Conservation (phyloP, 2,888 invertebrate species). For the Dicyrtomina minuta region DNA sequence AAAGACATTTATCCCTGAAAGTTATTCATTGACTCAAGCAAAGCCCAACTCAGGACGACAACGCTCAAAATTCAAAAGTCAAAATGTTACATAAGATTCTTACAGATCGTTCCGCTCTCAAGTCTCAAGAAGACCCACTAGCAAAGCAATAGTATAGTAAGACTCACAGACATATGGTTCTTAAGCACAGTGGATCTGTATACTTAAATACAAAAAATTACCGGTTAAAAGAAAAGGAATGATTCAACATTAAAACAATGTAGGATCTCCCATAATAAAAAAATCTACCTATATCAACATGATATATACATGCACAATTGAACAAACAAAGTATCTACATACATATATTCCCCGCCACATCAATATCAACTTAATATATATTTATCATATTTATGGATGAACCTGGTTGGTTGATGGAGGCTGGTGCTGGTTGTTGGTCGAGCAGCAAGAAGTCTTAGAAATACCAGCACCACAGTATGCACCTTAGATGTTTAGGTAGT, state of each 20-base stretch:
- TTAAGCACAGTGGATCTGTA: background rate
- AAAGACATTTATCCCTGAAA: too few relatives aligned
- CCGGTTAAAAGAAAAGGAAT: background rate
- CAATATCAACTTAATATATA: constrained; percentile 8
- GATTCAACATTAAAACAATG: background rate
- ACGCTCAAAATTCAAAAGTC: too few relatives aligned
- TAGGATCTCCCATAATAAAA: too few relatives aligned
- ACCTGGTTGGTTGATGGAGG: background rate
- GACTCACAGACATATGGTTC: background rate
- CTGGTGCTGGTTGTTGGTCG: background rate
- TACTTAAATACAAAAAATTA: background rate
- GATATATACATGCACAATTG: too few relatives aligned
- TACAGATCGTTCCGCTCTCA: too few relatives aligned
- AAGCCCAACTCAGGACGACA: background rate
- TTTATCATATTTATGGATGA: constrained; percentile 23
- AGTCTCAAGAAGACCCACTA: too few relatives aligned
- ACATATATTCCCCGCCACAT: background rate
- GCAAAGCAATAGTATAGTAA: too few relatives aligned
- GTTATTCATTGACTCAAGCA: background rate
- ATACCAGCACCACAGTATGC: background rate
- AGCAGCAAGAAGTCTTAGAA: constrained; percentile 11
- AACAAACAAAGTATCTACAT: too few relatives aligned
- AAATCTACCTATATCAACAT: too few relatives aligned
- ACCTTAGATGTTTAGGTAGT: too few relatives aligned
- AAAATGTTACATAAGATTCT: too few relatives aligned